Percentiles rank a stretch among this genome's conserved stretches.
Conservation (phyloP, 2,888 invertebrate genomes). For the Podabrus alpinus region DNA sequence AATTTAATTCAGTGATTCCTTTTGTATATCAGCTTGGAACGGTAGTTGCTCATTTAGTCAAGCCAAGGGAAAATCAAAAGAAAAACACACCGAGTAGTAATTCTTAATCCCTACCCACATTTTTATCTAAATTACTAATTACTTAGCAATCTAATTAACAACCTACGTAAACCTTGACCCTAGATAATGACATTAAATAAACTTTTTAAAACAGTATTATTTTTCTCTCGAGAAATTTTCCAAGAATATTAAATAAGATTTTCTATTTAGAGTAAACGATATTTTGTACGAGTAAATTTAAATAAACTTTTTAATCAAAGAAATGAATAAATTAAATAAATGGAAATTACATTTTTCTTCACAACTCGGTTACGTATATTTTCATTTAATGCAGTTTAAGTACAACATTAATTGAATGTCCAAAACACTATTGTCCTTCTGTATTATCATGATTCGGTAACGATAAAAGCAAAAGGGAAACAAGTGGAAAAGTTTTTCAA, state of each 20-base stretch:
- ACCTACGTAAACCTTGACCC: background rate
- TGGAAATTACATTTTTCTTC: background rate
- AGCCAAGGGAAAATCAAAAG: background rate
- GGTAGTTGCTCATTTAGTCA: background rate
- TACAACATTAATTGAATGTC: background rate
- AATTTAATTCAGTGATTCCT: background rate
- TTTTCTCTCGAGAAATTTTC: background rate
- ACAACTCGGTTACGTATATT: background rate
- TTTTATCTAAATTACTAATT: background rate
- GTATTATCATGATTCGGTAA: background rate
- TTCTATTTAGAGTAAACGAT: background rate
- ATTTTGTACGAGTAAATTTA: background rate
- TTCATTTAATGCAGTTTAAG: background rate
- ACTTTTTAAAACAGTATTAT: background rate
- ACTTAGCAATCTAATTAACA: background rate
- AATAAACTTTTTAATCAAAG: background rate
- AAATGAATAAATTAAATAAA: background rate
- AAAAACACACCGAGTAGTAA: background rate
- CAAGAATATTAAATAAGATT: background rate
- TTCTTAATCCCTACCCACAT: background rate
- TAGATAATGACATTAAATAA: background rate
- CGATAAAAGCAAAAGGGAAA: background rate
- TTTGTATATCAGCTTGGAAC: background rate
- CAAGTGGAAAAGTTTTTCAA: constrained; percentile 22
- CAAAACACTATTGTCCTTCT: background rate